Base-by-base conservation (phyloP, 2,888 invertebrate species). In the Eupithecia tripunctaria region DNA sequence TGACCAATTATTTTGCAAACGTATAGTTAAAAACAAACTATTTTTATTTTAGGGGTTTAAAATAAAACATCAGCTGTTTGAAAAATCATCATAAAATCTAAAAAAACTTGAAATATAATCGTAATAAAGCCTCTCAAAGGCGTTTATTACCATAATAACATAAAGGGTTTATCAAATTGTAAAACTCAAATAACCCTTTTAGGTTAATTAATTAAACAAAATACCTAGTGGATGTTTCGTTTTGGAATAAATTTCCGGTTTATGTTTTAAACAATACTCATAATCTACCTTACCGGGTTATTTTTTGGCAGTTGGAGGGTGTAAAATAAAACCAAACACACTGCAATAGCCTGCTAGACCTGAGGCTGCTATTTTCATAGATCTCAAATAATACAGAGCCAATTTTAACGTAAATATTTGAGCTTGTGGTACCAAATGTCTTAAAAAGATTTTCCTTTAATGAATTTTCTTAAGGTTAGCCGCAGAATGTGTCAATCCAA, bases 331-430 rank as follows among this genome's bases (percentile, higher is more conserved):
- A 62, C 36, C 36, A 71, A 68, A 68, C 62, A 59, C 59, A 64
- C 60, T 43, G 62, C 56, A 59, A 68, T 74, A 67, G 66, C 29
- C 62, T 29, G 56, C 29, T 36, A 47, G 68, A 63, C 60, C 71
- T 71, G 62, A 21, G 69, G 69, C 74, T 36, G 69, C 69, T 72
- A 75, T 41, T 56, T 63, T 64, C 69, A 74, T 59, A 38, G 71
- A 47, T 74, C 72, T 70, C 51, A 59, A 70, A 59, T 63, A 72
- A 56, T 70, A 41, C 69, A 63, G n/a, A n/a, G 67, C 66, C 68
- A 41, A 67, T 66, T 71, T 65, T 66, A 41, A 69, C 41, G 5
- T 32, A 68, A 71, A 71, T 70, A 68, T 60, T 74, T 68, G 47
- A 47, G 38, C 36, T 36, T 36, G 36, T 36, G 36, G 7, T 36